These are phyloP conservation scores for Meriones unguiculatus DNA, from an alignment of 2,113 vertebrate genomes.

Conservation along the genomic window DNA sequence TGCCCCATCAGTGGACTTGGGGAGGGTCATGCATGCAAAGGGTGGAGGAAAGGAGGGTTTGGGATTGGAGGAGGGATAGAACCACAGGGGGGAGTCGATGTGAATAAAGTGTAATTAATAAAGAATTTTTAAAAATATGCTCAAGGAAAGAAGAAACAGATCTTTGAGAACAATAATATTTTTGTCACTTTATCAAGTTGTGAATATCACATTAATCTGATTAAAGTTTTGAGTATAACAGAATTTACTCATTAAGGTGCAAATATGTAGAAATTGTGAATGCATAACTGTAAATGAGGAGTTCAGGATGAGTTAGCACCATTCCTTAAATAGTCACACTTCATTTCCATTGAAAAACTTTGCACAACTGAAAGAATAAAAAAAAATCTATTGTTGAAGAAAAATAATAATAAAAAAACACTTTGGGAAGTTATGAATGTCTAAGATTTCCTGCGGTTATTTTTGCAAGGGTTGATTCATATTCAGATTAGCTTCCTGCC, in stretches of 20 bases:
- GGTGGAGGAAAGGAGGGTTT: too few species aligned
- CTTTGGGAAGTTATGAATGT: conserved; percentile 84
- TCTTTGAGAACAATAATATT: conserved; percentile 53
- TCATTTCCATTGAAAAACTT: conserved; percentile 77
- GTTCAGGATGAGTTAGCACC: conserved; percentile 50
- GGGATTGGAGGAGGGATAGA: too few species aligned
- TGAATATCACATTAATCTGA: conserved; percentile 66
- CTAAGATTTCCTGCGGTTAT: conserved; percentile 87
- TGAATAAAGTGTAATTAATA: too few species aligned
- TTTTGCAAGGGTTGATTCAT: conserved; percentile 89
- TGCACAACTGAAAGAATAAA: conserved; percentile 72
- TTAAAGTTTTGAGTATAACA: conserved; percentile 66
- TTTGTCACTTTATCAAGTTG: conserved; percentile 59
- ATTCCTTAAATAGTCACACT: conserved; percentile 70
- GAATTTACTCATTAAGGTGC: conserved; percentile 67
- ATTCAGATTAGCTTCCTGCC: conserved; percentile 90
- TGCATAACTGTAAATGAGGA: conserved; percentile 29
- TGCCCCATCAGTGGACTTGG: too few species aligned
- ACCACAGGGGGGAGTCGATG: too few species aligned
- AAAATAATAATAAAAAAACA: conserved; percentile 21
- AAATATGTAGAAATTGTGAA: conserved; percentile 54
- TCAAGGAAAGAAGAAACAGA: conserved; percentile 31
- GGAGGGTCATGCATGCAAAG: too few species aligned
- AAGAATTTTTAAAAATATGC: background rate
- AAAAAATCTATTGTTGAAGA: conserved; percentile 82